A percentile compares a stretch with the other conserved stretches of the same genome.
Evolutionary conservation across 2,797 vertebrate genomes (phyloP).

Genomic region (Xiphorhynchus erythropygius): DNA sequence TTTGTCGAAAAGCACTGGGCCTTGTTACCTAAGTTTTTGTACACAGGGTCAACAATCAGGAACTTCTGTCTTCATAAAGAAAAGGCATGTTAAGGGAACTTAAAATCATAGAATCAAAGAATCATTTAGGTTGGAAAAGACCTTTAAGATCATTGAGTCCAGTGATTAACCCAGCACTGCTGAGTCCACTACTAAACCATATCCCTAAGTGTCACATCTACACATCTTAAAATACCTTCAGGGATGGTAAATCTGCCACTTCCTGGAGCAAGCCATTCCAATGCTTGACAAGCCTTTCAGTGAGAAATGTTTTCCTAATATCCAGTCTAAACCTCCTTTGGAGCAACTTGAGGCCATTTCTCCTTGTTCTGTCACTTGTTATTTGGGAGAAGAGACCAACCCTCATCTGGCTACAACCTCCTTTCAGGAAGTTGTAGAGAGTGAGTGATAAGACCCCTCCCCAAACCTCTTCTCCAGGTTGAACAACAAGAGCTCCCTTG

Average conservation of each 20-base stretch:
- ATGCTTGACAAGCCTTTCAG: not conserved
- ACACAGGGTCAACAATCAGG: not conserved
- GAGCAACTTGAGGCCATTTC: not conserved
- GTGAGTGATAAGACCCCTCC: not conserved
- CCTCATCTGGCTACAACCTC: not conserved
- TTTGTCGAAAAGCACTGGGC: not conserved
- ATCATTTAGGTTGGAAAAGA: not conserved
- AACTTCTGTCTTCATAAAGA: not conserved
- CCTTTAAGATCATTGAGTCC: not conserved
- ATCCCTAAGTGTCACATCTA: not conserved
- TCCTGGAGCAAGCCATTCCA: not conserved
- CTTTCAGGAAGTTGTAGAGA: not conserved
- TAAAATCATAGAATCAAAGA: not conserved
- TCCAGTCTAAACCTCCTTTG: not conserved
- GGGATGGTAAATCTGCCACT: not conserved
- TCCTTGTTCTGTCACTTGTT: rapidly evolving
- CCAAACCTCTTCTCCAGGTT: not conserved
- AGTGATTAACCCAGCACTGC: not conserved
- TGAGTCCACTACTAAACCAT: not conserved
- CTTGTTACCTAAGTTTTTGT: not conserved
- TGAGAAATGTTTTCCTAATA: not conserved
- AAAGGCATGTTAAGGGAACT: not conserved
- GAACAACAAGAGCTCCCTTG: not conserved
- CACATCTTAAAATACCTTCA: not conserved
- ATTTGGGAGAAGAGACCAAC: not conserved